Evolutionary conservation across 1,140 invertebrate species (phyloP).

Genomic region (Aethina tumida): DNA sequence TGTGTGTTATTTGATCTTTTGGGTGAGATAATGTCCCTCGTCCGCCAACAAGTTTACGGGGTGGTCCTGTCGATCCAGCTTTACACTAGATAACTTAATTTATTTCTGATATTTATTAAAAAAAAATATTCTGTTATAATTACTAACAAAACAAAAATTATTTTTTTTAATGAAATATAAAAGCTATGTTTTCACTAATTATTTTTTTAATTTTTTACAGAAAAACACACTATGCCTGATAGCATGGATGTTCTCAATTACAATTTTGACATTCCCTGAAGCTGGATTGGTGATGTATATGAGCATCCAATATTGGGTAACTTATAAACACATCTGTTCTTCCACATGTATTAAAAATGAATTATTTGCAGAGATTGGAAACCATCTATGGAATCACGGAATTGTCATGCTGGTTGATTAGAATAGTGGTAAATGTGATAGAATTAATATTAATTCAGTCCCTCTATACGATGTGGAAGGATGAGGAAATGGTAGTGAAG

Average conservation of each 20-base stretch:
- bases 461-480: constrained; percentile 45
- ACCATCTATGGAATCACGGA: constrained; percentile 50
- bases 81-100: too few species aligned
- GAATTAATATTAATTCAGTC: constrained; percentile 51
- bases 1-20: too few species aligned
- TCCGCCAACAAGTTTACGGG: too few species aligned
- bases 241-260: constrained; percentile 53
- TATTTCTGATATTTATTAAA: too few species aligned
- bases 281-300: constrained; percentile 58
- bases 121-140: too few species aligned
- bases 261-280: constrained; percentile 54
- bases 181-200: background rate
- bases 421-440: constrained; percentile 46
- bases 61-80: too few species aligned
- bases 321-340: constrained; percentile 14
- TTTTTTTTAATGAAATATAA: too few species aligned
- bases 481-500: constrained; percentile 37
- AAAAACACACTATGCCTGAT: constrained; percentile 49
- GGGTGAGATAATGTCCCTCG: too few species aligned
- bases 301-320: constrained; percentile 59
- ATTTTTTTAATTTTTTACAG: constrained; percentile 39
- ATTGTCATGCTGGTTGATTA: constrained; percentile 47
- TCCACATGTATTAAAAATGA: background rate
- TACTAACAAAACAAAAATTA: background rate
- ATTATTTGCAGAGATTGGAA: constrained; percentile 43